Conservation (phyloP, 2,888 invertebrate species). For the Platerodrilus igneus region DNA sequence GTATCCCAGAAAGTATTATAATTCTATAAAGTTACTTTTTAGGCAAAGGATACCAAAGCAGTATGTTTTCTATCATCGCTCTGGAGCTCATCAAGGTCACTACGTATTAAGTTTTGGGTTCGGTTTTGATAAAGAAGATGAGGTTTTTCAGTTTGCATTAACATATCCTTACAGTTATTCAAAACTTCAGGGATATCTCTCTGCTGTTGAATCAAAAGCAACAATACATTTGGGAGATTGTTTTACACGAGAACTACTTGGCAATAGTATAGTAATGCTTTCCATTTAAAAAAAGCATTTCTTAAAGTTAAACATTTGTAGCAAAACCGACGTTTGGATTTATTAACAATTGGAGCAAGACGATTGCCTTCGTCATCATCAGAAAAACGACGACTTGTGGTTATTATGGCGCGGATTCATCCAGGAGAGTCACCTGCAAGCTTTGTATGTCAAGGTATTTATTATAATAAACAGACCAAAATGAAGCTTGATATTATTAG, state of each 20-base stretch:
- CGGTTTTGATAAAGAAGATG: slow-evolving; percentile 91
- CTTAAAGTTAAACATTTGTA: slow-evolving; percentile 50
- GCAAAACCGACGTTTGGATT: slow-evolving; percentile 89
- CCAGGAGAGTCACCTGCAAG: slow-evolving; percentile 94
- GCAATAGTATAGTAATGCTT: slow-evolving; percentile 62
- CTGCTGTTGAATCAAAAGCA: slow-evolving; percentile 62
- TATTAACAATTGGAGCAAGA: slow-evolving; percentile 72
- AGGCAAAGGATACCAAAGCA: slow-evolving; percentile 77
- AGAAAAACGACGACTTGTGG: slow-evolving; percentile 69
- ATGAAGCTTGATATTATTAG: no score
- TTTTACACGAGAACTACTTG: slow-evolving; percentile 68
- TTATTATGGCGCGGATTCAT: slow-evolving; percentile 84
- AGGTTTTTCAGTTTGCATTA: slow-evolving; percentile 91
- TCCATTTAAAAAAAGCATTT: no score
- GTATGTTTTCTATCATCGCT: slow-evolving; percentile 89
- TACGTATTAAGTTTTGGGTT: slow-evolving; percentile 92
- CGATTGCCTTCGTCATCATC: slow-evolving; percentile 44
- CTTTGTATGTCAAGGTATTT: slow-evolving; percentile 89
- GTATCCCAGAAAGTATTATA: no score
- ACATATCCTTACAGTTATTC: slow-evolving; percentile 96
- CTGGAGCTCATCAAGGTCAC: slow-evolving; percentile 81
- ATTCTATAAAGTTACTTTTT: slow-evolving; percentile 26
- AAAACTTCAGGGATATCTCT: slow-evolving; percentile 78
- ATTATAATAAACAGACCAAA: no score
- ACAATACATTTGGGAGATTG: slow-evolving; percentile 50